Percentiles rank a stretch among this genome's conserved stretches.
Evolutionary conservation across 2,888 invertebrate species (phyloP).

Genomic region (Ectemnius cavifrons): DNA sequence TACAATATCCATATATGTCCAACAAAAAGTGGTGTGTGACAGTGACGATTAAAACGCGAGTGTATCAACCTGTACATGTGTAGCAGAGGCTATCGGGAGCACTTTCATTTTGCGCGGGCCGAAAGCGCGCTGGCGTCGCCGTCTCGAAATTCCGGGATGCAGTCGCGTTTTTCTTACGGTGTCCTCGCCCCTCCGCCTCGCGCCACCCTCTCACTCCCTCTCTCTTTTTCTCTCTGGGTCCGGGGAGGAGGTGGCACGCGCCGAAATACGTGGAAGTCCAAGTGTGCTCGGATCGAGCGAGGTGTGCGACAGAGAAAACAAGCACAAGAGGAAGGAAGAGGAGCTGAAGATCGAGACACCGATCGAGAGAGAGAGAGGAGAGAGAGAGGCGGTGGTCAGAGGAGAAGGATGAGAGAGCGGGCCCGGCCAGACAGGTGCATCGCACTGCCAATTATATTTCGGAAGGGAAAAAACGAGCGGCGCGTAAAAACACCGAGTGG

Average conservation of each 20-base stretch:
- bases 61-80: too few relatives aligned
- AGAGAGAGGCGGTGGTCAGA: conserved; percentile 24
- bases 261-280: conserved; percentile 57
- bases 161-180: too few relatives aligned
- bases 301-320: conserved; percentile 45
- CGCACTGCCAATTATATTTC: conserved; percentile 78
- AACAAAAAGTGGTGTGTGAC: too few relatives aligned
- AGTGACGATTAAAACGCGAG: too few relatives aligned
- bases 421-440: conserved; percentile 76
- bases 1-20: too few relatives aligned
- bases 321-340: conserved; percentile 32
- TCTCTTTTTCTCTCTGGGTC: neutral
- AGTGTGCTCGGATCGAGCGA: conserved; percentile 34
- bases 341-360: conserved; percentile 45
- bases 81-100: too few relatives aligned
- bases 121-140: too few relatives aligned
- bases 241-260: conserved; percentile 61
- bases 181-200: too few relatives aligned
- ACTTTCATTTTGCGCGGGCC: too few relatives aligned
- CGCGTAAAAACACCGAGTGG: conserved; percentile 60
- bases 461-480: conserved; percentile 68
- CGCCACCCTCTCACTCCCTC: neutral
- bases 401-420: conserved; percentile 49
- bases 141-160: too few relatives aligned
- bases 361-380: conserved; percentile 40